phyloP scores from a whole-genome alignment of 2,797 vertebrate genomes.

The Diplodus puntazzo region DNA sequence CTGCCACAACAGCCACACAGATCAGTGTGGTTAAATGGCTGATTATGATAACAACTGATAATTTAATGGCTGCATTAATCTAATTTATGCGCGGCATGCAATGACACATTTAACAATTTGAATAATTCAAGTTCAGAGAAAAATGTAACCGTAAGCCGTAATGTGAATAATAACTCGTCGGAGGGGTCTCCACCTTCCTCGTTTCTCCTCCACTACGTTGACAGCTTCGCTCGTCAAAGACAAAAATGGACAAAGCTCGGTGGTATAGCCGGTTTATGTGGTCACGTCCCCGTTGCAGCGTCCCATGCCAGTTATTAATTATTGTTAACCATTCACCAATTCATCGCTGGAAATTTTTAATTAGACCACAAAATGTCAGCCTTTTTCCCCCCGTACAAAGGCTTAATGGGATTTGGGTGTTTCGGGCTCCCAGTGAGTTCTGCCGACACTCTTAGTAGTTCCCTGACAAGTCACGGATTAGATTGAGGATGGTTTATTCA shows the following conservation, averaged over 20 bases:
- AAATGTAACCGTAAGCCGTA: slow-evolving; percentile 65
- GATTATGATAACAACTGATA: slow-evolving; percentile 83
- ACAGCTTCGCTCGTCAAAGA: slow-evolving; percentile 58
- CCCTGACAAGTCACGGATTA: slow-evolving; percentile 76
- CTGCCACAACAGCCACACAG: slow-evolving; percentile 67
- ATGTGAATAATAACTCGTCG: slow-evolving; percentile 69
- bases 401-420: slow-evolving; percentile 87
- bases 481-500: slow-evolving; percentile 82
- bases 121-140: slow-evolving; percentile 80
- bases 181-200: slow-evolving; percentile 35
- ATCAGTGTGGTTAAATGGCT: slow-evolving; percentile 77
- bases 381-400: slow-evolving; percentile 74
- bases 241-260: slow-evolving; percentile 57
- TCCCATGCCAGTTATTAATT: slow-evolving; percentile 80
- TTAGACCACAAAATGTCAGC: slow-evolving; percentile 87
- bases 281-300: slow-evolving; percentile 60
- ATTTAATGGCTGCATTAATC: slow-evolving; percentile 82
- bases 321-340: slow-evolving; percentile 80
- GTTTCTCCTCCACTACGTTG: slow-evolving; percentile 6
- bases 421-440: slow-evolving; percentile 76
- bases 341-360: slow-evolving; percentile 83
- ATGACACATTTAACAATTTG: slow-evolving; percentile 77
- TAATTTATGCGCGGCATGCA: slow-evolving; percentile 79
- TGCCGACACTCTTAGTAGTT: slow-evolving; percentile 73
- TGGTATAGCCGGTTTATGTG: slow-evolving; percentile 55